Percentiles rank a stretch among this genome's conserved stretches.
Conservation (phyloP, 1,140 invertebrate species). For the Zaprionus africanus region DNA sequence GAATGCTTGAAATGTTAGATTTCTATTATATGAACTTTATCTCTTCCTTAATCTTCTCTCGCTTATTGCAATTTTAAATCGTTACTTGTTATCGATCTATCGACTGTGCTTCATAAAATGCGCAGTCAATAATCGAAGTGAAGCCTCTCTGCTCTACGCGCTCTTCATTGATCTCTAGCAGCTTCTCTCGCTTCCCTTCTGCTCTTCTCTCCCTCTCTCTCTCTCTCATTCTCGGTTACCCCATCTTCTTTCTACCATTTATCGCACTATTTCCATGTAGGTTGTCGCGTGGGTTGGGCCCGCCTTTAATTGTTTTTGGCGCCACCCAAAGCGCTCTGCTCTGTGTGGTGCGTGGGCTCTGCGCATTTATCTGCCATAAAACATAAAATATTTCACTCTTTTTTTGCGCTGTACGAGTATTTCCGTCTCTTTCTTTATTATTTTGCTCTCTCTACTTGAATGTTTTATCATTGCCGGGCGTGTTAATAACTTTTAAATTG, state of each 20-base stretch:
- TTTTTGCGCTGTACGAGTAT: background rate
- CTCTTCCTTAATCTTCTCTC: too few species aligned
- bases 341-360: constrained; percentile 37
- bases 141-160: background rate
- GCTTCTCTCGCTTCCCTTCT: background rate
- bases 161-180: background rate
- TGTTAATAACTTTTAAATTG: constrained; percentile 78
- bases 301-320: constrained; percentile 70
- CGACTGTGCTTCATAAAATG: background rate
- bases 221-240: background rate
- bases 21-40: too few species aligned
- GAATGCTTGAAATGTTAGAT: too few species aligned
- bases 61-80: too few species aligned
- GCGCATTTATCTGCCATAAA: constrained; percentile 14
- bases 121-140: background rate
- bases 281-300: constrained; percentile 47
- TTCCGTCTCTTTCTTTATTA: constrained; percentile 15
- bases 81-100: background rate
- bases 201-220: background rate
- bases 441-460: constrained; percentile 29
- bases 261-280: constrained; percentile 4
- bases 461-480: constrained; percentile 55
- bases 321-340: constrained; percentile 39
- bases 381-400: constrained; percentile 24
- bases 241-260: background rate